Conservation (phyloP, 2,888 invertebrate species). For the Drosophila ezoana region DNA sequence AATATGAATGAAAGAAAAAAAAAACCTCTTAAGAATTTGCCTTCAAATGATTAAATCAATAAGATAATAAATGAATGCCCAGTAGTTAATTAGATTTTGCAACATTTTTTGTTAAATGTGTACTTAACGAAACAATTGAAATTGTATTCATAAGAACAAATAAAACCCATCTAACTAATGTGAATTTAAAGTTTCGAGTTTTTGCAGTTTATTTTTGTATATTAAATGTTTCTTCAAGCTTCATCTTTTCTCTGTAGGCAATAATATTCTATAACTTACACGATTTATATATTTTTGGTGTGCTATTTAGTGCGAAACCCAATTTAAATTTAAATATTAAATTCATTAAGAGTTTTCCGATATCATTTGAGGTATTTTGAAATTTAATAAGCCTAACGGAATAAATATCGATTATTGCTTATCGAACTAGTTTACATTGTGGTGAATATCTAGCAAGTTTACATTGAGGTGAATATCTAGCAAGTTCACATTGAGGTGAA, state of each 20-base stretch:
- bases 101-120: conserved; percentile 52
- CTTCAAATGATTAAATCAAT: conserved; percentile 73
- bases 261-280: too few relatives aligned
- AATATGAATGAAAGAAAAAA: conserved; percentile 7
- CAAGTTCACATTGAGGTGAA: background rate
- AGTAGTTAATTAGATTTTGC: conserved; percentile 65
- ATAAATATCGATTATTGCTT: too few relatives aligned
- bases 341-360: too few relatives aligned
- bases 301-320: too few relatives aligned
- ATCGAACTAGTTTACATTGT: background rate
- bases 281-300: too few relatives aligned
- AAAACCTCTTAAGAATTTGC: conserved; percentile 59
- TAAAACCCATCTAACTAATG: conserved; percentile 35
- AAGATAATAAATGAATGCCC: conserved; percentile 39
- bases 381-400: too few relatives aligned
- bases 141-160: conserved; percentile 45
- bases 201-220: too few relatives aligned
- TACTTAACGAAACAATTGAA: conserved; percentile 42
- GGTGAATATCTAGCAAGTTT: background rate
- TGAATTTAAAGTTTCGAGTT: background rate
- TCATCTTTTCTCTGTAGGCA: too few relatives aligned
- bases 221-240: too few relatives aligned
- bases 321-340: too few relatives aligned
- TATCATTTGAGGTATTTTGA: too few relatives aligned
- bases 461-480: background rate